Evolutionary conservation across 2,113 vertebrate genomes (phyloP), one percentile per base, ranked within the genome.

Genomic region (Garra rufa): DNA sequence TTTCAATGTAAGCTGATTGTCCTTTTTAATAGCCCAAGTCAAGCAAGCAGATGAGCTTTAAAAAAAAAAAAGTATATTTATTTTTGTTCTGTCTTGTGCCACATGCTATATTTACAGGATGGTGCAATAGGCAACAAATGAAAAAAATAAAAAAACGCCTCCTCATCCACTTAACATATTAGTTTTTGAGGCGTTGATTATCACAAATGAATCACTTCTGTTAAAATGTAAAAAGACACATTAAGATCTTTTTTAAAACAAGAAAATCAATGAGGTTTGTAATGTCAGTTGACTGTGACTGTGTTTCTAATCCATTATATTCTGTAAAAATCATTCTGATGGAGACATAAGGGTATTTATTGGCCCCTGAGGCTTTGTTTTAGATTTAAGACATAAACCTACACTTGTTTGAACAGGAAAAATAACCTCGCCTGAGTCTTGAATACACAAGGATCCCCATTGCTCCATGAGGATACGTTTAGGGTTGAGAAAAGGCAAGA

Each of bases 21-120:
- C 74, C 55, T 38, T 82, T 73, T 85, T 50, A 88, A 83, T 79
- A 70, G 83, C 6, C 1, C 65, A 90, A 91, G 82, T 89, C 85
- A 90, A 89, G 85, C 46, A 87, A 85, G 82, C 84, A 88, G 85
- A 91, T 83, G 85, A 90, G 88, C 89, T 85, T 75, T 41, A 83
- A 81, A 78, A 81, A 90, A 82, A 41, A 6, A 11, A 46, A 14
- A 4, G 44, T 46, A 3, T 46, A 46, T 48, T 48, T 82, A 81
- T 19, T 28, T 48, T 48, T 14, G 0, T 43, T 44, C 10, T 3
- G 4, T 13, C 19, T 48, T 34, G 65, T 15, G 34, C 15, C 7
- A 34, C 63, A 14, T 4, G 9, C 44, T 44, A 44, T 13, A 71
- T 43, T 76, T 38, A 52, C 0, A 48, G 9, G 9, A 34, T 21